These are phyloP conservation scores for Rattus rattus DNA, from an alignment of 2,113 vertebrate genomes.

Conservation along the genomic window DNA sequence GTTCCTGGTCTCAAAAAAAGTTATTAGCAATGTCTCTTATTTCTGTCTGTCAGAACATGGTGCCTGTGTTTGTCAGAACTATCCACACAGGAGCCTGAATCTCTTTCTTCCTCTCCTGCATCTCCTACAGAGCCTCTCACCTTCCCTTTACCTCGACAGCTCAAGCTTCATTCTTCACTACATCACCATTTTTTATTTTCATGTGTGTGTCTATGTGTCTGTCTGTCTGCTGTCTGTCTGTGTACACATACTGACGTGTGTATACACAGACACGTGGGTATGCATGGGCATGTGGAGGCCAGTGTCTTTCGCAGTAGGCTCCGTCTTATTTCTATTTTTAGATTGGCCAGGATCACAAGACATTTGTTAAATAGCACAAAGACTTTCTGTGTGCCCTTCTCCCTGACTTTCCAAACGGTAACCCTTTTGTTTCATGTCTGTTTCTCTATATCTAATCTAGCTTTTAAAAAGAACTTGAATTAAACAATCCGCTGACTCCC, in stretches of 20 bases:
- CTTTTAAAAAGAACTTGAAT: neutral
- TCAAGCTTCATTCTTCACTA: neutral
- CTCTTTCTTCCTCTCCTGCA: neutral
- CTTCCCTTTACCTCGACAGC: neutral
- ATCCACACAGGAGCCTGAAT: accelerated
- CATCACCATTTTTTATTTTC: neutral
- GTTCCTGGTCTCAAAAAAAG: slow-evolving; percentile 19
- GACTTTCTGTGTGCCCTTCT: neutral
- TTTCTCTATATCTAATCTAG: neutral
- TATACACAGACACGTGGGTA: neutral
- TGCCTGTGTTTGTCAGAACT: neutral
- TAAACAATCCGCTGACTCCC: neutral
- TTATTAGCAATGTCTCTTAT: neutral
- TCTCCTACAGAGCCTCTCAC: neutral
- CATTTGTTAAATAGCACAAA: neutral
- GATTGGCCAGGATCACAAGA: neutral
- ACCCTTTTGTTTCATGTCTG: neutral
- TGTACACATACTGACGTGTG: neutral
- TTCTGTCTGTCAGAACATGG: neutral
- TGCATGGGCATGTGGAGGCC: too few species aligned
- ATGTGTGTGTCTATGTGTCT: neutral
- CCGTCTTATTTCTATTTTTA: neutral
- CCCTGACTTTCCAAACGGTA: neutral
- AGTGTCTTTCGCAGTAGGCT: neutral
- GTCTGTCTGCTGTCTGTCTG: neutral